Percentiles rank a stretch among this genome's conserved stretches.
These are phyloP conservation scores for Saturnia pavonia DNA, from an alignment of 2,888 invertebrate species.

Conservation along the genomic window DNA sequence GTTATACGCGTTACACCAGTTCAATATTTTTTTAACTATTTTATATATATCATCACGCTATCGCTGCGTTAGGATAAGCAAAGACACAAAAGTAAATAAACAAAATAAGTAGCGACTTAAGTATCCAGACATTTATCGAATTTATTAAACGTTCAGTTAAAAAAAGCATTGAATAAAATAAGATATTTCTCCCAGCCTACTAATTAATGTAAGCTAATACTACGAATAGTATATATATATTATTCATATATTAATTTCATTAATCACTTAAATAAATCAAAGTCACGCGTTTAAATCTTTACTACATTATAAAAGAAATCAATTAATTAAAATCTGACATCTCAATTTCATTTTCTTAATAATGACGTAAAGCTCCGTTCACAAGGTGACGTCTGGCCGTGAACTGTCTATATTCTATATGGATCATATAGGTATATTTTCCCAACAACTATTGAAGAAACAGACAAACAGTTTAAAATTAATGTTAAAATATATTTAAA, in stretches of 20 bases:
- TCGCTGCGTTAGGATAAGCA: too few species aligned
- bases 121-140: too few species aligned
- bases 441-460: too few species aligned
- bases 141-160: not conserved
- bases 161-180: not conserved
- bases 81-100: too few species aligned
- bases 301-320: not conserved
- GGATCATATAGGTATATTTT: not conserved
- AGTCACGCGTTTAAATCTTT: not conserved
- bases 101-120: too few species aligned
- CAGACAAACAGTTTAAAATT: too few species aligned
- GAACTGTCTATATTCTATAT: not conserved
- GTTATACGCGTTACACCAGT: too few species aligned
- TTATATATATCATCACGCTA: too few species aligned
- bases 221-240: not conserved
- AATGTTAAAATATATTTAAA: too few species aligned
- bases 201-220: not conserved
- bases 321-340: constrained; percentile 7
- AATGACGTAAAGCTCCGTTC: not conserved
- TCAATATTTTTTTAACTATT: too few species aligned
- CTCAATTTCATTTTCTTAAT: not conserved
- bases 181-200: not conserved
- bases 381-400: not conserved
- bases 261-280: not conserved
- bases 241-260: not conserved